phyloP scores from a whole-genome alignment of 1,140 invertebrate genomes.

The Panulirus ornatus region DNA sequence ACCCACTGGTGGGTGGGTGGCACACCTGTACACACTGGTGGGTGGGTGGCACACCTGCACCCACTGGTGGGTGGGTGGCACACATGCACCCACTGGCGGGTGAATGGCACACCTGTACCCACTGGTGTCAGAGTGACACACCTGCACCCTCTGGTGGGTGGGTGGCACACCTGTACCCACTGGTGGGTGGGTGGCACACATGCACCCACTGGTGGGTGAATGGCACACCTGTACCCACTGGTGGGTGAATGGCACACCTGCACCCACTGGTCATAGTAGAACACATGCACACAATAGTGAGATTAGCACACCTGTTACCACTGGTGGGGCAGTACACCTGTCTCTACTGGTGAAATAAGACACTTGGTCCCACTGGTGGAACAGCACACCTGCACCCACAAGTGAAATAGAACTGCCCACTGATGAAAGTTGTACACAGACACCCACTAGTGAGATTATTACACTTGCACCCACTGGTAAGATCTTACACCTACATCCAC shows the following conservation, averaged over 20 bases:
- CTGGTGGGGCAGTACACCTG: too few species aligned
- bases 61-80: background rate
- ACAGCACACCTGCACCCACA: too few species aligned
- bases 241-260: background rate
- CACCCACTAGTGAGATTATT: too few species aligned
- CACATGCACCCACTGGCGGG: background rate
- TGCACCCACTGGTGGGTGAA: background rate
- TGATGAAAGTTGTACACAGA: too few species aligned
- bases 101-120: background rate
- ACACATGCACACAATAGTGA: too few species aligned
- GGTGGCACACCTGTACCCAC: background rate
- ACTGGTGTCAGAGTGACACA: background rate
- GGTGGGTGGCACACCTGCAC: background rate
- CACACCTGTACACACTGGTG: background rate
- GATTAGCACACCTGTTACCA: too few species aligned
- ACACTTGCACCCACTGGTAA: too few species aligned
- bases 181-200: background rate
- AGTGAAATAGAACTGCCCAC: too few species aligned
- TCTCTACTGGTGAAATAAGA: too few species aligned
- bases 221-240: background rate
- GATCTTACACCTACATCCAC: too few species aligned
- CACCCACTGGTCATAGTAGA: background rate
- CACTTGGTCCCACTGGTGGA: too few species aligned
- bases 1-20: background rate
- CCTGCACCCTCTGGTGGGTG: background rate